Evolutionary conservation across 2,888 invertebrate genomes (phyloP).

Genomic region (Diploptera punctata): DNA sequence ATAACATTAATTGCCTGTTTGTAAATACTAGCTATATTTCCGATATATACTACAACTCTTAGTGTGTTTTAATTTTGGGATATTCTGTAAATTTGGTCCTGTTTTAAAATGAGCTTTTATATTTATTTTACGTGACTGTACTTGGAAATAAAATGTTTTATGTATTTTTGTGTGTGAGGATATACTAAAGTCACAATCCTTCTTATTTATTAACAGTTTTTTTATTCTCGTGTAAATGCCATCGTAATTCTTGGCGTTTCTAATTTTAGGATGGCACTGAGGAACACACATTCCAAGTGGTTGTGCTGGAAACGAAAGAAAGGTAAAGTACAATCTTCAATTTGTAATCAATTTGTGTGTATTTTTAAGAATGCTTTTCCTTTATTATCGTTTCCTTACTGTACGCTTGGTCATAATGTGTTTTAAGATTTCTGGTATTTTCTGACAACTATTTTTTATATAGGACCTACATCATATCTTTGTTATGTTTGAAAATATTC

Average conservation of each 20-base stretch:
- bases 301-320: slow-evolving; percentile 42
- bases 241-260: slow-evolving; percentile 15
- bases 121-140: too few relatives aligned
- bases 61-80: too few relatives aligned
- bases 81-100: too few relatives aligned
- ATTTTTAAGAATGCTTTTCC: not conserved
- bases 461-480: not conserved
- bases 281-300: slow-evolving; percentile 39
- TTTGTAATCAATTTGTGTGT: not conserved
- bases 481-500: too few relatives aligned
- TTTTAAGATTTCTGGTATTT: not conserved
- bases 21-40: too few relatives aligned
- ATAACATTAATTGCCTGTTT: too few relatives aligned
- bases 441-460: not conserved
- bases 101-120: too few relatives aligned
- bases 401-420: not conserved
- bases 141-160: too few relatives aligned
- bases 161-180: too few relatives aligned
- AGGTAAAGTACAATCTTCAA: slow-evolving; percentile 31
- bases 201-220: too few relatives aligned
- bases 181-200: too few relatives aligned
- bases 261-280: slow-evolving; percentile 41
- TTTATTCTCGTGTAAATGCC: not conserved
- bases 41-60: too few relatives aligned
- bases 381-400: slow-evolving; percentile 18